phyloP scores from a whole-genome alignment of 2,888 invertebrate genomes.

The Tethea ocularis region DNA sequence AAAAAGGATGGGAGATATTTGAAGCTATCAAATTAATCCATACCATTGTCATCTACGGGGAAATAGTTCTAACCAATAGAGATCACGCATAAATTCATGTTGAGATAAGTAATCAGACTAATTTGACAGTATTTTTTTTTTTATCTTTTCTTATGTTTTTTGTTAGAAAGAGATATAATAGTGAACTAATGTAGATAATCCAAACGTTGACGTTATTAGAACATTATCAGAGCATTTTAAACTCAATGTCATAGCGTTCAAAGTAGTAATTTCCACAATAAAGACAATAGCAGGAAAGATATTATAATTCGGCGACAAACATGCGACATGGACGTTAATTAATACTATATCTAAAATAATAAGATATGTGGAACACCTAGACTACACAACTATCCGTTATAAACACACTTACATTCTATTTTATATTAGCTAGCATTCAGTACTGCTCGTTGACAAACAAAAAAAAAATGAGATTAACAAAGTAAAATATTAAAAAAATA shows the following conservation, averaged over 20 bases:
- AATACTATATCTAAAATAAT: conserved; percentile 19
- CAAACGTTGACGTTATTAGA: neutral
- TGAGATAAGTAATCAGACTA: too few relatives aligned
- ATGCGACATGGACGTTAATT: conserved; percentile 8
- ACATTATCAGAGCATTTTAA: neutral
- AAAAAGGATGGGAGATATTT: too few relatives aligned
- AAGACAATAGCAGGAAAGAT: neutral
- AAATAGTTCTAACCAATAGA: too few relatives aligned
- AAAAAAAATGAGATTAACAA: conserved; percentile 17
- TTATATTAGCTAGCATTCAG: conserved; percentile 46
- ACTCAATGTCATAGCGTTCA: neutral
- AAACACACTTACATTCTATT: conserved; percentile 49
- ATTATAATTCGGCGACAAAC: neutral
- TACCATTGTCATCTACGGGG: too few relatives aligned
- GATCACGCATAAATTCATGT: too few relatives aligned
- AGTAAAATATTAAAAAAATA: too few relatives aligned
- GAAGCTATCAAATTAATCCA: too few relatives aligned
- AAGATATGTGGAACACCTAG: conserved; percentile 52
- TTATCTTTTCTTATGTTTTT: too few relatives aligned
- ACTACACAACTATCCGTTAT: conserved; percentile 40
- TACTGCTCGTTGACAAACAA: conserved; percentile 52
- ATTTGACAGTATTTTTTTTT: too few relatives aligned
- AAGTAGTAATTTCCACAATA: neutral
- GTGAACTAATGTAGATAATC: too few relatives aligned
- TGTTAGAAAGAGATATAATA: too few relatives aligned